These are phyloP conservation scores for Actias luna DNA, from an alignment of 2,888 invertebrate species.

Conservation along the genomic window DNA sequence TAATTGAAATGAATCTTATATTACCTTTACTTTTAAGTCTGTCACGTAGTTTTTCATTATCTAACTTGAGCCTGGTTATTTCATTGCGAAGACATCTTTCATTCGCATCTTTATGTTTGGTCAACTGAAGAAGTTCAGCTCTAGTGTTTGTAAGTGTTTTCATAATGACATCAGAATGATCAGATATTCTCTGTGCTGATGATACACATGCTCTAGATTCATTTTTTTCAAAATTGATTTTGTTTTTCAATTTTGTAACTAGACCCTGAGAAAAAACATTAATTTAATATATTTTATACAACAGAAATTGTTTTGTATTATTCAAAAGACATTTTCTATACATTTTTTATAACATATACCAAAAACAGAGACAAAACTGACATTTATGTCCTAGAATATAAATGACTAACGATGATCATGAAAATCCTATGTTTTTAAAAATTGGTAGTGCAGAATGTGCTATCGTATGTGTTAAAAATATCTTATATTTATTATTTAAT, in stretches of 20 bases:
- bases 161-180: conserved; percentile 61
- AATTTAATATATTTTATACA: background rate
- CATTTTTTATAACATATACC: too few species aligned
- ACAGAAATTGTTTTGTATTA: background rate
- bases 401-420: too few species aligned
- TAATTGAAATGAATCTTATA: conserved; percentile 17
- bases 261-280: conserved; percentile 41
- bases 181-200: conserved; percentile 66
- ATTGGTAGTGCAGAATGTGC: too few species aligned
- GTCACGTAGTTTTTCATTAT: conserved; percentile 67
- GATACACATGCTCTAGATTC: conserved; percentile 71
- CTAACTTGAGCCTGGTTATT: conserved; percentile 57
- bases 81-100: conserved; percentile 63
- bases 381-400: too few species aligned
- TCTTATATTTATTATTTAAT: too few species aligned
- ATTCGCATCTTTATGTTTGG: conserved; percentile 64
- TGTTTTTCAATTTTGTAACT: conserved; percentile 53
- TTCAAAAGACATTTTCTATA: too few species aligned
- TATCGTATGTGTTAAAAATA: too few species aligned
- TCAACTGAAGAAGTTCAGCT: conserved; percentile 53
- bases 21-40: conserved; percentile 63
- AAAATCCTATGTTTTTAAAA: too few species aligned
- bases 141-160: conserved; percentile 54
- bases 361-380: too few species aligned
- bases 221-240: conserved; percentile 59